Percentiles rank a stretch among this genome's conserved stretches.
Evolutionary conservation across 1,140 invertebrate genomes (phyloP).

Genomic region (Eriocheir sinensis): DNA sequence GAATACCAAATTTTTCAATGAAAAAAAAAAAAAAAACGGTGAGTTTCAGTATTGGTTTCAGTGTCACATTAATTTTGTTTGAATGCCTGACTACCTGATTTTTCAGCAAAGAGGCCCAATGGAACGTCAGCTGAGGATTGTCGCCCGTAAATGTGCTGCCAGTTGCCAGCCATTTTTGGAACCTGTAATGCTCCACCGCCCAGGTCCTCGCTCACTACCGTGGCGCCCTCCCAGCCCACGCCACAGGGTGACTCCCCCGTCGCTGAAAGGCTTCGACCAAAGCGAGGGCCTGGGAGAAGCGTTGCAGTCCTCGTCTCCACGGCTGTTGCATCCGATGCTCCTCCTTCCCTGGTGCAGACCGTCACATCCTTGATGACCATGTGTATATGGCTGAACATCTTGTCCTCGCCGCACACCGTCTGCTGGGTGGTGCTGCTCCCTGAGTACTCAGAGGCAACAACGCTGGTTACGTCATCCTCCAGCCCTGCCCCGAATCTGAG

Average conservation of each 20-base stretch:
- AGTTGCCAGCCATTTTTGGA: slow-evolving; percentile 53
- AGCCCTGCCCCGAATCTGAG: slow-evolving; percentile 58
- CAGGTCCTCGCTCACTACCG: not conserved
- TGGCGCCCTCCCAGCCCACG: not conserved
- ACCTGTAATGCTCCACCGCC: slow-evolving; percentile 18
- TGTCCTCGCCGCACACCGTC: slow-evolving; percentile 42
- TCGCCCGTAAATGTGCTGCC: slow-evolving; percentile 51
- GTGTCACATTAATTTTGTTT: too few species aligned
- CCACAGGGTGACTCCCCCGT: not conserved
- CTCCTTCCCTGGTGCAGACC: not conserved
- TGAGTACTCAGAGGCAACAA: slow-evolving; percentile 64
- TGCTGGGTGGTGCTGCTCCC: not conserved
- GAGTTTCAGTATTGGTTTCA: too few species aligned
- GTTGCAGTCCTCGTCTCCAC: not conserved
- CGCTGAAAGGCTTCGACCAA: not conserved
- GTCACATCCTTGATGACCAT: slow-evolving; percentile 58
- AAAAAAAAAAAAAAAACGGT: too few species aligned
- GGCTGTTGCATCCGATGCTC: not conserved
- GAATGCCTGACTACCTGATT: slow-evolving; percentile 50
- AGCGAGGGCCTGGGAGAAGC: not conserved
- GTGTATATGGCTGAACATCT: slow-evolving; percentile 53
- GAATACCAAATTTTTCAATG: too few species aligned
- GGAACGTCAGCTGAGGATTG: slow-evolving; percentile 34
- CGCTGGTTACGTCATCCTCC: slow-evolving; percentile 62
- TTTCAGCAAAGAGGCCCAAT: slow-evolving; percentile 59